A percentile compares a stretch with the other conserved stretches of the same genome.
Conservation (phyloP, 2,113 vertebrate genomes). For the Apodemus speciosus region DNA sequence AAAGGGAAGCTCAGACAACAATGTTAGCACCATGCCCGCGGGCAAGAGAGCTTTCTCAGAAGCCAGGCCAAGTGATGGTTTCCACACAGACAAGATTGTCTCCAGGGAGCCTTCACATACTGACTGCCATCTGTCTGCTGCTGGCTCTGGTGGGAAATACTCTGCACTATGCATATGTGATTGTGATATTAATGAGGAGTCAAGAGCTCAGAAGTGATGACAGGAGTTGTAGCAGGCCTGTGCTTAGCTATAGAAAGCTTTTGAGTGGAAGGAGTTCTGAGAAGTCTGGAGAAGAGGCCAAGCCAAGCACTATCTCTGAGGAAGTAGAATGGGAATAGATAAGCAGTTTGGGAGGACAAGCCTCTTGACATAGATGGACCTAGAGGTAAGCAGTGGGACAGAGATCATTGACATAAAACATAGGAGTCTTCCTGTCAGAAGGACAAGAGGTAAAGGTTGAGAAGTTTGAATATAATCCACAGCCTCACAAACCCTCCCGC, state of each 20-base stretch:
- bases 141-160: not conserved
- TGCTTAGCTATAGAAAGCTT: not conserved
- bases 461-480: not conserved
- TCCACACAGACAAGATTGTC: not conserved
- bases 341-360: not conserved
- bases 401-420: not conserved
- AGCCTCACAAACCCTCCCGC: not conserved
- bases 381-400: fast-evolving
- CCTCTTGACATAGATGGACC: not conserved
- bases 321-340: not conserved
- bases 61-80: not conserved
- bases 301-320: not conserved
- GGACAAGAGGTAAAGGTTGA: not conserved
- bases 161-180: no score
- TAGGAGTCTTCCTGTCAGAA: not conserved
- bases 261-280: not conserved
- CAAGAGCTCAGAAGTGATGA: not conserved
- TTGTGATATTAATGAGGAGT: not conserved
- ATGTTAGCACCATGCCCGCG: not conserved
- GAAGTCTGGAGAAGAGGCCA: not conserved
- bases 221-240: not conserved
- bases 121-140: not conserved
- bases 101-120: not conserved
- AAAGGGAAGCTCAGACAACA: not conserved
- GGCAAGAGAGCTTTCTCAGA: not conserved